Evolutionary conservation across 2,888 invertebrate genomes (phyloP).

Genomic region (Cosmia pyralina): DNA sequence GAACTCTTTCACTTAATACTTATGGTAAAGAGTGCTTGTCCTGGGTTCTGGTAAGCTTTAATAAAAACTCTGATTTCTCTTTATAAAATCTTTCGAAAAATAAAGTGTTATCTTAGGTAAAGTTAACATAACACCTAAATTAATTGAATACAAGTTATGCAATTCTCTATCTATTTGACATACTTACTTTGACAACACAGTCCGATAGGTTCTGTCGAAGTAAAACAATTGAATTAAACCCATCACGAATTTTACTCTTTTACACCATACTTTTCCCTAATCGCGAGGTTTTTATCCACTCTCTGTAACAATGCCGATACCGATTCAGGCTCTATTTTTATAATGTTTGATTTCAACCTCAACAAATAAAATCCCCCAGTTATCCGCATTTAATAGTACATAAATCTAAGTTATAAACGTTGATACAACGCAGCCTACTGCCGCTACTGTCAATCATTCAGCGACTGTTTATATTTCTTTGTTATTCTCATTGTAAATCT

Average conservation of each 20-base stretch:
- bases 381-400: constrained; percentile 46
- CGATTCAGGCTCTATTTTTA: too few species aligned
- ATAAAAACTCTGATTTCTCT: too few species aligned
- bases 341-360: neutral
- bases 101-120: too few species aligned
- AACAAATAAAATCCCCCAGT: constrained; percentile 19
- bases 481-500: constrained; percentile 63
- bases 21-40: too few species aligned
- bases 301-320: neutral
- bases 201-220: neutral
- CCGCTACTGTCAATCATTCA: constrained; percentile 38
- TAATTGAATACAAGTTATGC: too few species aligned
- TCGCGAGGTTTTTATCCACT: neutral
- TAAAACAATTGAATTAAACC: neutral
- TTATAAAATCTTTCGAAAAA: too few species aligned
- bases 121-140: too few species aligned
- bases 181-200: too few species aligned
- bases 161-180: too few species aligned
- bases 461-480: constrained; percentile 60
- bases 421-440: constrained; percentile 47
- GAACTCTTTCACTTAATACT: too few species aligned
- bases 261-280: neutral
- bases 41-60: too few species aligned
- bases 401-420: constrained; percentile 53
- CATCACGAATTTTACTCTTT: neutral